Evolutionary conservation across 2,888 invertebrate genomes (phyloP).

Genomic region (Nycteola revayana): DNA sequence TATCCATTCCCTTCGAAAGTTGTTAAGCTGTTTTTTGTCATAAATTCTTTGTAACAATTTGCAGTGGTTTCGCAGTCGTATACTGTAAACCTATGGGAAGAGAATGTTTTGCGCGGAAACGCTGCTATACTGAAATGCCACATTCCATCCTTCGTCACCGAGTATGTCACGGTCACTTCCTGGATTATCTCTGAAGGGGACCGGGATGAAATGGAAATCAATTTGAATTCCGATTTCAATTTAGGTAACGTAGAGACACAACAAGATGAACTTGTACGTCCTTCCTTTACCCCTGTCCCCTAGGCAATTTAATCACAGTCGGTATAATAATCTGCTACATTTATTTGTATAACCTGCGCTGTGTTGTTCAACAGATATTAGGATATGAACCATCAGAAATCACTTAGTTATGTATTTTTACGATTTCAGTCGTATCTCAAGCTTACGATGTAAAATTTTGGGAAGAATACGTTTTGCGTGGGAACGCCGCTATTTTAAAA

Average conservation of each 20-base stretch:
- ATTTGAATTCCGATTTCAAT: slow-evolving; percentile 65
- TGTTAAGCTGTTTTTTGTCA: not conserved
- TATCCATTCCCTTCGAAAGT: not conserved
- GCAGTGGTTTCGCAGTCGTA: slow-evolving; percentile 95
- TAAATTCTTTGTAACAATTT: slow-evolving; percentile 10
- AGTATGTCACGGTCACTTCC: slow-evolving; percentile 92
- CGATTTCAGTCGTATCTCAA: slow-evolving; percentile 93
- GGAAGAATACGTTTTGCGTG: slow-evolving; percentile 95
- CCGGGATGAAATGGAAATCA: slow-evolving; percentile 70
- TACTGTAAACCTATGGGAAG: slow-evolving; percentile 95
- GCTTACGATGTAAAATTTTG: slow-evolving; percentile 94
- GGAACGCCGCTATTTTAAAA: slow-evolving; percentile 94
- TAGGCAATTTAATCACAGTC: no score
- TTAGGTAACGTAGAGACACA: slow-evolving; percentile 53
- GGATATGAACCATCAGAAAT: no score
- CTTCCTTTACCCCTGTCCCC: no score
- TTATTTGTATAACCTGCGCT: no score
- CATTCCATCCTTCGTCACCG: slow-evolving; percentile 95
- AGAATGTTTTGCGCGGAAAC: slow-evolving; percentile 94
- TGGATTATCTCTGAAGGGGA: slow-evolving; percentile 89
- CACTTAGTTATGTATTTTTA: no score
- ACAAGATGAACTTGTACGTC: no score
- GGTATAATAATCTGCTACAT: no score
- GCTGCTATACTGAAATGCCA: slow-evolving; percentile 95
- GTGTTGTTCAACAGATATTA: no score